Conservation (phyloP, 2,888 invertebrate genomes). For the Alloplasta piceator region DNA sequence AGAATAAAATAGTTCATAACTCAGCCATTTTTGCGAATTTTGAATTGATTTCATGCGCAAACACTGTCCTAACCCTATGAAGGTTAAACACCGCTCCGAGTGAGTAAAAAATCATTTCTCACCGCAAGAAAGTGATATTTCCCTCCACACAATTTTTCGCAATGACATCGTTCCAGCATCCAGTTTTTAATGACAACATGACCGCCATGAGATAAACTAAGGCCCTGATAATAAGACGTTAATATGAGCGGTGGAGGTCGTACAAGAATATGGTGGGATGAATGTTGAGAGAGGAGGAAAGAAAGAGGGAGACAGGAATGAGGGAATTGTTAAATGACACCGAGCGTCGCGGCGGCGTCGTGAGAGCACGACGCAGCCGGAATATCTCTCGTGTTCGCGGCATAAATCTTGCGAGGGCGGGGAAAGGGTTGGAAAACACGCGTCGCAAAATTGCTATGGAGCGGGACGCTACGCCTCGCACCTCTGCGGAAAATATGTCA, state of each 20-base stretch:
- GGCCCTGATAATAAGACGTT: slow-evolving; percentile 47
- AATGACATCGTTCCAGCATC: slow-evolving; percentile 1
- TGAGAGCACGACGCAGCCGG: slow-evolving; percentile 33
- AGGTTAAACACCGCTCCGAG: no score
- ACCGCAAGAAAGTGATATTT: no score
- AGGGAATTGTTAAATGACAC: slow-evolving; percentile 73
- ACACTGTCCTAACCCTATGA: no score
- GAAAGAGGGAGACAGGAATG: slow-evolving; percentile 65
- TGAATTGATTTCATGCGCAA: no score
- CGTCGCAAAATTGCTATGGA: slow-evolving; percentile 79
- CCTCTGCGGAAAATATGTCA: slow-evolving; percentile 76
- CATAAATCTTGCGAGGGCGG: slow-evolving; percentile 74
- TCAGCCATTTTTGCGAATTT: no score
- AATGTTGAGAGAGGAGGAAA: slow-evolving; percentile 56
- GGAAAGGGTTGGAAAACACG: slow-evolving; percentile 73
- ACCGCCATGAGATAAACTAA: not conserved
- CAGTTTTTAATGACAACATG: slow-evolving; percentile 33
- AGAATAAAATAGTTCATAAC: no score
- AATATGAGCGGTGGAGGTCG: slow-evolving; percentile 42
- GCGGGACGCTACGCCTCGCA: slow-evolving; percentile 62
- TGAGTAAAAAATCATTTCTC: no score
- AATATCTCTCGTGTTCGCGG: slow-evolving; percentile 62
- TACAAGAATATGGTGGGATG: slow-evolving; percentile 37
- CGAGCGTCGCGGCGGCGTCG: slow-evolving; percentile 35
- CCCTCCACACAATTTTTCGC: no score